phyloP scores from a whole-genome alignment of 2,888 invertebrate species.

The Mycalesis mineus region DNA sequence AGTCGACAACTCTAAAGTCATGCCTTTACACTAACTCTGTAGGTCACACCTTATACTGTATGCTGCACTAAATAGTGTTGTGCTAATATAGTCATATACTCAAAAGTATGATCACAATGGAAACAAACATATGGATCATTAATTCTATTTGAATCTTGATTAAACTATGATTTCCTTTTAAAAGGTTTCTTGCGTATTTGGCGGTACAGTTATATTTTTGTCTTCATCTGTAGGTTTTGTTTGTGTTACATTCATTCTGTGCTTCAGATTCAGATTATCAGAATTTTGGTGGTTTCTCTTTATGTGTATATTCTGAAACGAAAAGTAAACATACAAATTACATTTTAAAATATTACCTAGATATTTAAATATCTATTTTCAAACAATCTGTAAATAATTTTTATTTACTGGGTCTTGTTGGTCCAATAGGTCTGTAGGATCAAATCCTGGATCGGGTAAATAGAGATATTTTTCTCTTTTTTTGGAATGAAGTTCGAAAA shows the following conservation, averaged over 20 bases:
- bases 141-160: slow-evolving; percentile 18
- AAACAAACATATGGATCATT: slow-evolving; percentile 47
- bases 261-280: too few species aligned
- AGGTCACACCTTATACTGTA: slow-evolving; percentile 39
- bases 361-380: too few species aligned
- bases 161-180: slow-evolving; percentile 32
- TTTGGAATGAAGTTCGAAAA: too few species aligned
- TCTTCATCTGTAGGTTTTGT: slow-evolving; percentile 54
- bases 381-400: too few species aligned
- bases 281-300: slow-evolving; percentile 56
- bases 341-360: too few species aligned
- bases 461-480: too few species aligned
- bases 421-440: too few species aligned
- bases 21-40: too few species aligned
- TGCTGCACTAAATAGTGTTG: slow-evolving; percentile 57
- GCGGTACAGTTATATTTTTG: slow-evolving; percentile 45
- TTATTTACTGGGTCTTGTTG: too few species aligned
- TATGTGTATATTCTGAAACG: slow-evolving; percentile 64
- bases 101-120: slow-evolving; percentile 56
- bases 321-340: background rate
- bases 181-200: slow-evolving; percentile 35
- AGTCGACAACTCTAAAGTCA: too few species aligned
- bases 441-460: too few species aligned
- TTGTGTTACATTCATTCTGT: slow-evolving; percentile 50
- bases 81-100: slow-evolving; percentile 50